These are phyloP conservation scores for Bombycilla garrulus DNA, from an alignment of 2,113 vertebrate species.

Conservation along the genomic window DNA sequence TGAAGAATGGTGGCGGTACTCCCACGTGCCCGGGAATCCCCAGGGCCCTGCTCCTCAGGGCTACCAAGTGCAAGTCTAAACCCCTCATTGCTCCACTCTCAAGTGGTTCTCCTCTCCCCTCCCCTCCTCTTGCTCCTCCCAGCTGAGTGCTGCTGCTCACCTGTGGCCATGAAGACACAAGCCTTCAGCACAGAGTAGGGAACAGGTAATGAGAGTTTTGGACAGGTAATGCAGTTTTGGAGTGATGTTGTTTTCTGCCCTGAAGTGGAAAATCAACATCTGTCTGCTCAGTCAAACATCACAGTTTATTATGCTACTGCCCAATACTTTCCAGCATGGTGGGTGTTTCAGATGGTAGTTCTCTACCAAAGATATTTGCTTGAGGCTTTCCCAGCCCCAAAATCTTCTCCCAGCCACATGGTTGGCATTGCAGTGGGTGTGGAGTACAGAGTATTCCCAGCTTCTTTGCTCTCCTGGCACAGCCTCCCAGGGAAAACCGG, in stretches of 20 bases:
- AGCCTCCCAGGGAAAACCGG: neutral
- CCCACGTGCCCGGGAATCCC: fast-evolving
- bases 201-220: neutral
- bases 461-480: neutral
- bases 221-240: neutral
- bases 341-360: neutral
- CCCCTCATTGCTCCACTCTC: neutral
- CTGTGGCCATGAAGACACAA: neutral
- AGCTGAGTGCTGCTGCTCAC: neutral
- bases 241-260: neutral
- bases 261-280: neutral
- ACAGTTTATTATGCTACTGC: neutral
- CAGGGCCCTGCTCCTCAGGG: neutral
- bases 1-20: no score
- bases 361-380: neutral
- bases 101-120: neutral
- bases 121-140: neutral
- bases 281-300: neutral
- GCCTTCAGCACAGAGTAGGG: neutral
- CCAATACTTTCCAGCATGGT: neutral
- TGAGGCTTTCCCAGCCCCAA: neutral
- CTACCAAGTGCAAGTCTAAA: no score
- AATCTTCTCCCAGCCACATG: neutral
- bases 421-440: neutral
- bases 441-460: neutral